Conservation (phyloP, 2,113 vertebrate species). For the Dasypus novemcinctus region DNA sequence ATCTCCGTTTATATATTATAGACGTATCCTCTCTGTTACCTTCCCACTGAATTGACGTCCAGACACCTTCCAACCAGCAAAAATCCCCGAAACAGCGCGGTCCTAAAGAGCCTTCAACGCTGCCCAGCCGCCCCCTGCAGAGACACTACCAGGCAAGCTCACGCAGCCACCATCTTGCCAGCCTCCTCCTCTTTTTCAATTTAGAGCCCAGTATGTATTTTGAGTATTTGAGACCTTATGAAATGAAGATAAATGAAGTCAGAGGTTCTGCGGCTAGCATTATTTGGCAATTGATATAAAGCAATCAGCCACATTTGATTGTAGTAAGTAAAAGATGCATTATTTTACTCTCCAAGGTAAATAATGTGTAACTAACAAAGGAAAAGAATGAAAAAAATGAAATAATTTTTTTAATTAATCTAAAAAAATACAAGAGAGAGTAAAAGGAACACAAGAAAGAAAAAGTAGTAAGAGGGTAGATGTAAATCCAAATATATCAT, state of each 20-base stretch:
- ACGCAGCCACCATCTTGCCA: no score
- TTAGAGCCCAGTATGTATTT: not conserved
- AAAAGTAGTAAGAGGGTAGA: not conserved
- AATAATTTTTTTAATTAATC: not conserved
- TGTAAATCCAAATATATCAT: not conserved
- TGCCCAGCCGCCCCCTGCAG: no score
- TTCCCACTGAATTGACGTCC: no score
- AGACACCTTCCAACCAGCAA: no score
- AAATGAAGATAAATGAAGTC: not conserved
- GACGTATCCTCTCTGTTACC: no score
- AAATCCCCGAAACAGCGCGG: no score
- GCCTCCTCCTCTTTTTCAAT: not conserved
- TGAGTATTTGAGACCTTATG: not conserved
- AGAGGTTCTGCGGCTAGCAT: not conserved
- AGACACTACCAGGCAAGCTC: no score
- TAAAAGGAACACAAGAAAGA: not conserved
- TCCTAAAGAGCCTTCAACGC: no score
- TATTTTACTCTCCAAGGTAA: not conserved
- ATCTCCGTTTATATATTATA: no score
- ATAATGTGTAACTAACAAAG: not conserved
- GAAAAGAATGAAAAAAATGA: not conserved
- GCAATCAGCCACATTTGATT: not conserved
- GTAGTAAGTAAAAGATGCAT: not conserved
- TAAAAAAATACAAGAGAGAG: not conserved
- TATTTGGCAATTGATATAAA: slow-evolving; percentile 22